phyloP scores from a whole-genome alignment of 1,140 invertebrate genomes.

The Lordiphosa mommai region DNA sequence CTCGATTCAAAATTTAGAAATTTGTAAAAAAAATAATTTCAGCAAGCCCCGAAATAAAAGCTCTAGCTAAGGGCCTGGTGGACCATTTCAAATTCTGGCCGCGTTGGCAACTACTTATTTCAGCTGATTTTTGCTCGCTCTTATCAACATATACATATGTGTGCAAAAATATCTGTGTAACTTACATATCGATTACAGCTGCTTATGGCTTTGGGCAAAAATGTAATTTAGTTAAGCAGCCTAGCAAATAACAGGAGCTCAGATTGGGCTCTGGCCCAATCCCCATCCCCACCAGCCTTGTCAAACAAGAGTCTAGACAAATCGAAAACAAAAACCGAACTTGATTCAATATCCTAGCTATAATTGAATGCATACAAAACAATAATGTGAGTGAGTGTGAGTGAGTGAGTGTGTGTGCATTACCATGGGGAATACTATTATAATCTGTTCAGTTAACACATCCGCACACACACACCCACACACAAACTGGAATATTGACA shows the following conservation, averaged over 20 bases:
- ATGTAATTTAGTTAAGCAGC: constrained; percentile 67
- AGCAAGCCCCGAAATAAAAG: no score
- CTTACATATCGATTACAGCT: constrained; percentile 31
- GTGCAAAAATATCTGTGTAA: constrained; percentile 17
- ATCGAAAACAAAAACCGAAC: constrained; percentile 72
- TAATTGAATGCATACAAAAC: constrained; percentile 68
- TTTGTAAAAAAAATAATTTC: no score
- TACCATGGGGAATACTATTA: constrained; percentile 59
- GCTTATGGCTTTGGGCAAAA: constrained; percentile 32
- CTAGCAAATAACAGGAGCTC: constrained; percentile 34
- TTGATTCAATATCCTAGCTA: constrained; percentile 58
- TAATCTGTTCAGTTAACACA: constrained; percentile 65
- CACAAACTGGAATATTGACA: constrained; percentile 53
- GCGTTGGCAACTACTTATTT: no score
- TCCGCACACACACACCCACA: constrained; percentile 14
- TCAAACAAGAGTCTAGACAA: constrained; percentile 68
- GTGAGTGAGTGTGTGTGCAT: constrained; percentile 28
- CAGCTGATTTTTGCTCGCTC: no score
- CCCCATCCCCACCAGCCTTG: constrained; percentile 14
- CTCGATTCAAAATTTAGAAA: no score
- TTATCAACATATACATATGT: neutral
- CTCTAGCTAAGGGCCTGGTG: no score
- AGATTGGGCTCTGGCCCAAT: constrained; percentile 9
- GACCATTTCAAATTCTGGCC: no score
- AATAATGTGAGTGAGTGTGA: neutral